These are phyloP conservation scores for Vollenhovia emeryi DNA, from an alignment of 1,140 invertebrate genomes.

Conservation along the genomic window DNA sequence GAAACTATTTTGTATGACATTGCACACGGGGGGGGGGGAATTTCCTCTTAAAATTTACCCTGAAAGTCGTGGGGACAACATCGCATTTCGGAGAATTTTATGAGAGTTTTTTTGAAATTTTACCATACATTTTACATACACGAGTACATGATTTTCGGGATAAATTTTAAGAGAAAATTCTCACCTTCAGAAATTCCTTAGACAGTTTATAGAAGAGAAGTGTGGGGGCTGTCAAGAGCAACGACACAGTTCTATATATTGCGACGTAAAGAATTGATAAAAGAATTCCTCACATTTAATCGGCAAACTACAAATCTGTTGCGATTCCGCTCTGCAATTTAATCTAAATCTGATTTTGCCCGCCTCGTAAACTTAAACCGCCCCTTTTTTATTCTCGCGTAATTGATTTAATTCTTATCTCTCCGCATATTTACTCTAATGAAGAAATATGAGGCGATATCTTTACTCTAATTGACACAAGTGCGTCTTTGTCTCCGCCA, in stretches of 20 bases:
- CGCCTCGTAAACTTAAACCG: not conserved
- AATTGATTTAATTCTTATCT: not conserved
- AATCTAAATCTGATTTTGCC: conserved; percentile 8
- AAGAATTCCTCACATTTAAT: not conserved
- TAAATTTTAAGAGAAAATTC: too few relatives aligned
- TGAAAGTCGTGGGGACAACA: too few relatives aligned
- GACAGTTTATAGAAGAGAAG: not conserved
- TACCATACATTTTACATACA: too few relatives aligned
- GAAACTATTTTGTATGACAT: not conserved
- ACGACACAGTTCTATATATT: conserved; percentile 33
- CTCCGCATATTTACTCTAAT: not conserved
- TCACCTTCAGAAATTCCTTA: not conserved
- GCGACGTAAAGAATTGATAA: conserved; percentile 58
- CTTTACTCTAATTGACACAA: conserved; percentile 28
- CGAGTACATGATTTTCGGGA: too few relatives aligned
- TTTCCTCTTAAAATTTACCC: too few relatives aligned
- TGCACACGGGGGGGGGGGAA: too few relatives aligned
- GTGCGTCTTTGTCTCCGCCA: not conserved
- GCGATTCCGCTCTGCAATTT: not conserved
- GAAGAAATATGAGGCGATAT: conserved; percentile 19
- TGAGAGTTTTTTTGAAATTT: too few relatives aligned
- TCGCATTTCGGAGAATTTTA: too few relatives aligned
- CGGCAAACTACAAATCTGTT: not conserved
- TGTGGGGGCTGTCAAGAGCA: not conserved
- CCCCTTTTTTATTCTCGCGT: not conserved